Evolutionary conservation across 2,113 vertebrate genomes (phyloP).

Genomic region (Porphyrio hochstetteri): DNA sequence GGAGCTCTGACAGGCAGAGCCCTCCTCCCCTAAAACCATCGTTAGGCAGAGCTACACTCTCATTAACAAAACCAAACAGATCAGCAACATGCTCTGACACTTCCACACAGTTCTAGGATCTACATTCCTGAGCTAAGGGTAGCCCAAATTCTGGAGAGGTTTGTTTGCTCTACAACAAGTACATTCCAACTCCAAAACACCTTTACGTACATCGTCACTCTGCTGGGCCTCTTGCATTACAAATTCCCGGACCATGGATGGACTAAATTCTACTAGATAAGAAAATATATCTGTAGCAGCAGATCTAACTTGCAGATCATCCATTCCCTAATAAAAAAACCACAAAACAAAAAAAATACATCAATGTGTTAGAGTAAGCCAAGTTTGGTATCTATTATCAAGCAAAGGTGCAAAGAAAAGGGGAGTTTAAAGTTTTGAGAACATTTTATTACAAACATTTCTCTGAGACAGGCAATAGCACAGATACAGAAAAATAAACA

Average conservation of each 20-base stretch:
- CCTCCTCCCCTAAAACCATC: neutral
- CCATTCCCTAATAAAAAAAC: slow-evolving; percentile 86
- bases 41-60: neutral
- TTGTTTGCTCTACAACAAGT: neutral
- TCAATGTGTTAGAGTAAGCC: neutral
- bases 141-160: neutral
- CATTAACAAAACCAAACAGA: neutral
- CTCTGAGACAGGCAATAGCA: neutral
- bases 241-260: slow-evolving; percentile 98
- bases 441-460: neutral
- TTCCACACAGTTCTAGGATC: neutral
- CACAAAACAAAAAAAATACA: neutral
- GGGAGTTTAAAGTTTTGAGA: neutral
- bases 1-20: neutral
- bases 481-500: neutral
- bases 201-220: slow-evolving; percentile 91
- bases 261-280: slow-evolving; percentile 99
- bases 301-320: slow-evolving; percentile 95
- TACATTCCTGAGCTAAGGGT: neutral
- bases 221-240: slow-evolving; percentile 99
- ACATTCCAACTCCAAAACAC: neutral
- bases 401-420: neutral
- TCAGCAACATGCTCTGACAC: neutral
- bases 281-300: slow-evolving; percentile 99
- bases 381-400: neutral